phyloP scores from a whole-genome alignment of 2,888 invertebrate species.

The Lordiphosa fenestrarum region DNA sequence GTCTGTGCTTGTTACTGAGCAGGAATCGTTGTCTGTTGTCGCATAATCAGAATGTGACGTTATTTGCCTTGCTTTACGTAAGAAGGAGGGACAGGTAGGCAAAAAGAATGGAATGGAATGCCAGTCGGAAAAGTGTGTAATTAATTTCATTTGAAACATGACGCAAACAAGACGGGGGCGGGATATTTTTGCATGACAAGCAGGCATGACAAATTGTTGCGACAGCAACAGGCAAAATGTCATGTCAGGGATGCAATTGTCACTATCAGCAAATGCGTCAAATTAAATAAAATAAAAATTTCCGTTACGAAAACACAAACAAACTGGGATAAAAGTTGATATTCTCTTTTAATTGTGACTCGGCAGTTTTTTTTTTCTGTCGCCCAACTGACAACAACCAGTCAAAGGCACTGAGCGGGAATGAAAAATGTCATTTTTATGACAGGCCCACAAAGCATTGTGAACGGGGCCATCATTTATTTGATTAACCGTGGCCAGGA shows the following conservation, averaged over 20 bases:
- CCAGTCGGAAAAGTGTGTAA: constrained; percentile 53
- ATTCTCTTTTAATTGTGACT: constrained; percentile 45
- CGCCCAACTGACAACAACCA: constrained; percentile 5
- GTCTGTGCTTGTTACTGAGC: constrained; percentile 1
- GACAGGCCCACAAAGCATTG: constrained; percentile 26
- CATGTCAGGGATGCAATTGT: constrained; percentile 36
- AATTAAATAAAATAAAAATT: constrained; percentile 18
- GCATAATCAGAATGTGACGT: constrained; percentile 59
- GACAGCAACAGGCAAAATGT: constrained; percentile 16
- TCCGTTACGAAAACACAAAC: neutral
- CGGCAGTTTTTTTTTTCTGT: constrained; percentile 19
- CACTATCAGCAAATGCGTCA: constrained; percentile 42
- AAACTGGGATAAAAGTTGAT: too few species aligned
- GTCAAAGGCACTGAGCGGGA: constrained; percentile 11
- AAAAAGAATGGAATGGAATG: constrained; percentile 25
- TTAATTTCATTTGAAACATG: constrained; percentile 52
- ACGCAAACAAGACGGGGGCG: constrained; percentile 20
- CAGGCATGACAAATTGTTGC: constrained; percentile 41
- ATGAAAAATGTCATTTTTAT: constrained; percentile 47
- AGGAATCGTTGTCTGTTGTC: constrained; percentile 8
- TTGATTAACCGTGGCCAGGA: constrained; percentile 47
- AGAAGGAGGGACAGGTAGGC: constrained; percentile 23
- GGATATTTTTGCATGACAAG: constrained; percentile 38
- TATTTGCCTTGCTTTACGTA: constrained; percentile 60
- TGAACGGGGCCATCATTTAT: constrained; percentile 44